Conservation (phyloP, 2,888 invertebrate species). For the Dendrolimus pini region DNA sequence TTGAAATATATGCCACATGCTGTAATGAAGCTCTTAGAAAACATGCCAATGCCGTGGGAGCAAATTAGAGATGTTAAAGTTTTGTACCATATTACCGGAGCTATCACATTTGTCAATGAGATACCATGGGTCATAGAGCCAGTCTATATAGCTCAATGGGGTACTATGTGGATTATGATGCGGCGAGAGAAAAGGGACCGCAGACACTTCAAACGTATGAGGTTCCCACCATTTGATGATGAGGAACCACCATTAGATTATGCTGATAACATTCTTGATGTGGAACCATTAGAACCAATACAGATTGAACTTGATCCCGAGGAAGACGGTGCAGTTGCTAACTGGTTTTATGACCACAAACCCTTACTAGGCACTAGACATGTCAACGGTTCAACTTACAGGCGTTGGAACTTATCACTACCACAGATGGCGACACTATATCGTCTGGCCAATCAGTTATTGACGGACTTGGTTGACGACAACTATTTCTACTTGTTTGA, state of each 20-base stretch:
- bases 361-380: constrained; percentile 94
- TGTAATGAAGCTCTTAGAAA: constrained; percentile 98
- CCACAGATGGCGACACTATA: constrained; percentile 99
- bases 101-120: constrained; percentile 99
- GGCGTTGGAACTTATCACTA: constrained; percentile 95
- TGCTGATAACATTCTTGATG: constrained; percentile 99
- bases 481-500: constrained; percentile 99
- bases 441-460: constrained; percentile 96
- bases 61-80: constrained; percentile 99
- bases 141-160: constrained; percentile 99
- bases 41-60: constrained; percentile 99
- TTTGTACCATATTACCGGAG: constrained; percentile 98
- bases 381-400: constrained; percentile 98
- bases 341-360: constrained; percentile 99
- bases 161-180: constrained; percentile 99
- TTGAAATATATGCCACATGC: constrained; percentile 99
- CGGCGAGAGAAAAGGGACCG: constrained; percentile 98
- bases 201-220: constrained; percentile 98
- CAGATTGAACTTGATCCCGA: constrained; percentile 98
- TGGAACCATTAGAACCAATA: constrained; percentile 98
- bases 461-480: constrained; percentile 98
- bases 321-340: constrained; percentile 92
- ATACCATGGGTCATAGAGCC: constrained; percentile 99
- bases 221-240: constrained; percentile 99
- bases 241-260: constrained; percentile 99